Base-by-base conservation (phyloP, 1,140 invertebrate genomes). In the Colletes gigas region DNA sequence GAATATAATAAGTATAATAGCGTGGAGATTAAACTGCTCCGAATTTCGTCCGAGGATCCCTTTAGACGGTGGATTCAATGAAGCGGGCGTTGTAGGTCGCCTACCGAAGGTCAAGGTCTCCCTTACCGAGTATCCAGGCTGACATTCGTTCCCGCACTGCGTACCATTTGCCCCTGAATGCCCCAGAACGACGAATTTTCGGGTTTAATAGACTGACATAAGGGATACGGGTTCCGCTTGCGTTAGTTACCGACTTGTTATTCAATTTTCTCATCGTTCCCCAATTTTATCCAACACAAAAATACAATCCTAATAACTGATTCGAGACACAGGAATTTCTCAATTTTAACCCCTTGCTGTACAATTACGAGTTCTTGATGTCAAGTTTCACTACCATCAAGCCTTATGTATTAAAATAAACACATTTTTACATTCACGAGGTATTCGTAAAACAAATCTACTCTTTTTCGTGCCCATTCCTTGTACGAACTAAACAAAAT, bases 101-200 rank as follows among this genome's bases (percentile, higher is more conserved):
- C 84, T 86, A 88, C 83, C 89, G 79, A 89, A 93, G 92, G 92
- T 93, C 91, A 93, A 93, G 92, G 92, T 82, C 89, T 91, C 83
- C 83, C 41, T 47, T 75, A 47, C 19, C 66, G 63, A 68, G 55
- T 57, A 83, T 60, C 57, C 39, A 19, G 30, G 4, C 54, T 75
- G 63, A 60, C 52, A 54, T 30, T 60, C 63, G 54, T 59, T 62
- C 52, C 44, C 41, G 52, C 54, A 66, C 17, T 4, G 39, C 30
- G 21, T 30, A 41, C 10, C 19, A 50, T 17, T 30, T 47, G 19
- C 14, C 60, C 60, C 47, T 79, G 68, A 57, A 72, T 21, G n/a
- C 19, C 54, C 62, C 19, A 14, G 39, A 80, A 59, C 17, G 12
- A 12, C 41, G 71, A 75, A 74, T 75, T 80, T 75, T 80, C 78